phyloP scores from a whole-genome alignment of 2,888 invertebrate species.

The Agelastica alni region DNA sequence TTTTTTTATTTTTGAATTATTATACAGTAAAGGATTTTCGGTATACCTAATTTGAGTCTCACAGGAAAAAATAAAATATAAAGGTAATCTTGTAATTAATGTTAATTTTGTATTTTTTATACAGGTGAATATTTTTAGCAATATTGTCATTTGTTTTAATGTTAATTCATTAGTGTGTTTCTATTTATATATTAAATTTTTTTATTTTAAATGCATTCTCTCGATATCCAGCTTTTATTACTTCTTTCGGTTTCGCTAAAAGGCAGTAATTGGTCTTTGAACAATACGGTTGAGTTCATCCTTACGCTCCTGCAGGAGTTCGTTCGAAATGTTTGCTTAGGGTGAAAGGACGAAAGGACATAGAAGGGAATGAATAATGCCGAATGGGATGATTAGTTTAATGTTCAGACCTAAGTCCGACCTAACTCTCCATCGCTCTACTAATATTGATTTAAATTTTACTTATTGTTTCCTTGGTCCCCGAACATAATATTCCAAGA shows the following conservation, averaged over 20 bases:
- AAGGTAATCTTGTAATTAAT: too few species aligned
- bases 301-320: conserved; percentile 23
- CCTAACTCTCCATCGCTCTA: conserved; percentile 43
- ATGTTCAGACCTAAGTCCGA: conserved; percentile 47
- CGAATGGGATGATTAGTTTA: conserved; percentile 52
- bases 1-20: too few species aligned
- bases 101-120: too few species aligned
- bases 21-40: too few species aligned
- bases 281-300: conserved; percentile 39
- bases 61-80: too few species aligned
- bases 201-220: too few species aligned
- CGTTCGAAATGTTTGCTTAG: conserved; percentile 48
- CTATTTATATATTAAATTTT: too few species aligned
- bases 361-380: conserved; percentile 48
- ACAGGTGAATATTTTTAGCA: too few species aligned
- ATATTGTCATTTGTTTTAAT: too few species aligned
- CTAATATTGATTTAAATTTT: conserved; percentile 53
- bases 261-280: conserved; percentile 21
- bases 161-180: too few species aligned
- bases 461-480: conserved; percentile 48
- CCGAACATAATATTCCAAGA: conserved; percentile 35
- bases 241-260: conserved; percentile 5
- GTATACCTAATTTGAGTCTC: too few species aligned
- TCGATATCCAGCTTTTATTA: not conserved
- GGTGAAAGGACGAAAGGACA: conserved; percentile 40